phyloP scores from a whole-genome alignment of 2,113 vertebrate species.

The Thinocorus orbignyianus region DNA sequence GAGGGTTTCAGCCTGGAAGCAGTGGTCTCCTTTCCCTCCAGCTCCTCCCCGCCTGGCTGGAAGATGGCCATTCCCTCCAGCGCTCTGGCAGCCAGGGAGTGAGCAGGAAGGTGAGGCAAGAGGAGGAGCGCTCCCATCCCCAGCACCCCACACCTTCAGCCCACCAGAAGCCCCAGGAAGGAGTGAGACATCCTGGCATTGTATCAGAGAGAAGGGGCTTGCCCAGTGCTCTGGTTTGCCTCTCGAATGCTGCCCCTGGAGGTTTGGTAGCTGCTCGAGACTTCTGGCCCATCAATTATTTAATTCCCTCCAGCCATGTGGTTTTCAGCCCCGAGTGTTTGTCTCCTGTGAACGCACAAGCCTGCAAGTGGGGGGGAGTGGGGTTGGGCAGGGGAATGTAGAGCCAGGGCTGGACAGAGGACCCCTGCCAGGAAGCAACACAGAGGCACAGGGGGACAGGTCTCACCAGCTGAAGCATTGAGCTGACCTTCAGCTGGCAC shows the following conservation, averaged over 20 bases:
- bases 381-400: not conserved
- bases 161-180: constrained; percentile 3
- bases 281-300: constrained; percentile 64
- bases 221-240: not conserved
- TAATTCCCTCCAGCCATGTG: constrained; percentile 61
- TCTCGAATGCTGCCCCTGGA: constrained; percentile 14
- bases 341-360: rapidly evolving
- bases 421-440: rapidly evolving
- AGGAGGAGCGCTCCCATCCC: not conserved
- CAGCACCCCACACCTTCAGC: not conserved
- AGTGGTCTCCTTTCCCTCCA: not conserved
- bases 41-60: not conserved
- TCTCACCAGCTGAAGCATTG: rapidly evolving
- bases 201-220: constrained; percentile 12
- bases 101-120: not conserved
- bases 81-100: rapidly evolving
- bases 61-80: not conserved
- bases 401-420: not conserved
- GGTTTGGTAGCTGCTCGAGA: constrained; percentile 3
- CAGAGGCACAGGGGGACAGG: not conserved
- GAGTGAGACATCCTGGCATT: not conserved
- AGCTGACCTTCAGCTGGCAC: rapidly evolving
- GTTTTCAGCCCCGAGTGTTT: not conserved
- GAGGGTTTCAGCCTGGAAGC: not conserved
- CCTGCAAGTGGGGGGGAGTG: rapidly evolving